A percentile compares a stretch with the other conserved stretches of the same genome.
These are phyloP conservation scores for Anser brachyrhynchus DNA, from an alignment of 2,113 vertebrate genomes.

Conservation along the genomic window DNA sequence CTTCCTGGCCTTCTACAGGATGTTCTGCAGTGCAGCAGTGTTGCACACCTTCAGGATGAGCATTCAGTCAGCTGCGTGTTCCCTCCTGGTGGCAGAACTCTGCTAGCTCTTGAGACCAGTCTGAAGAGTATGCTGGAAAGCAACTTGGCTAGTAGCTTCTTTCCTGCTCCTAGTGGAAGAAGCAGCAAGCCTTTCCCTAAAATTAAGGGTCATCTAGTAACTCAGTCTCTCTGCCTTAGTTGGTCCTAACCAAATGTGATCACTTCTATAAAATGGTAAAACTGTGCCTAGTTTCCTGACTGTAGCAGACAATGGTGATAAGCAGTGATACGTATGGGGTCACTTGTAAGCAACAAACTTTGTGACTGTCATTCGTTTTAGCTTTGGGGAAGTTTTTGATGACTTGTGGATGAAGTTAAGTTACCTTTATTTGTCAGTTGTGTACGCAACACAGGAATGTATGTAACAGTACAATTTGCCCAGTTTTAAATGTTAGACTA, in stretches of 20 bases:
- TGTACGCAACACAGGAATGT: background rate
- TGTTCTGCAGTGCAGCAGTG: background rate
- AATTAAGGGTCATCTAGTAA: background rate
- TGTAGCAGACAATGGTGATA: background rate
- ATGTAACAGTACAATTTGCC: background rate
- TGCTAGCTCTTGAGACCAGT: background rate
- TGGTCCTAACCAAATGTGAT: accelerated
- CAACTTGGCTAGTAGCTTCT: background rate
- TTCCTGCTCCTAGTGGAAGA: background rate
- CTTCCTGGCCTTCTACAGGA: background rate
- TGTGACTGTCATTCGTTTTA: background rate
- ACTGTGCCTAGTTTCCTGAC: background rate
- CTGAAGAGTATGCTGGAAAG: background rate
- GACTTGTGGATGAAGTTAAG: background rate
- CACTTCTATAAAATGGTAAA: background rate
- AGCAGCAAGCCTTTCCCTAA: background rate
- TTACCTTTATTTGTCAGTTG: background rate
- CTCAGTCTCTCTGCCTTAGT: background rate
- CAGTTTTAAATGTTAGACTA: background rate
- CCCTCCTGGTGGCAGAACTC: background rate
- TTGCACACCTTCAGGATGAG: background rate
- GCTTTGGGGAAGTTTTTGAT: background rate
- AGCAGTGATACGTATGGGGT: background rate
- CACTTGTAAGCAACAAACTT: background rate
- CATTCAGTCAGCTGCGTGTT: background rate